A percentile compares a stretch with the other conserved stretches of the same genome.
phyloP scores from a whole-genome alignment of 2,888 invertebrate genomes.

The Liopterus haemorrhoidalis region DNA sequence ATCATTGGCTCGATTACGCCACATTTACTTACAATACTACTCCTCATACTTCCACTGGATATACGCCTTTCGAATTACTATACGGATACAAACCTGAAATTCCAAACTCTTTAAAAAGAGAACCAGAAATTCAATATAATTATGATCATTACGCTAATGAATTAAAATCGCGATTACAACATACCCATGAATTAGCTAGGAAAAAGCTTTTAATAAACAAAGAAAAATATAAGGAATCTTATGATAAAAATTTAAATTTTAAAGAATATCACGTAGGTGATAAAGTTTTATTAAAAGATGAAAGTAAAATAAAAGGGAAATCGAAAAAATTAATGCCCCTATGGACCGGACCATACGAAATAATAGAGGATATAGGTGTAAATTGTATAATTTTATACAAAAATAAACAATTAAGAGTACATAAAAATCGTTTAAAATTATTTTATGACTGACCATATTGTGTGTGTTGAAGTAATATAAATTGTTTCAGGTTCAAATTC shows the following conservation, averaged over 20 bases:
- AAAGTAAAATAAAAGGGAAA: background rate
- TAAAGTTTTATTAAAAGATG: conserved; percentile 3
- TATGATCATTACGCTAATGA: conserved; percentile 27
- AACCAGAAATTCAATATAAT: conserved; percentile 30
- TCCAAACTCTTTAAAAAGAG: conserved; percentile 27
- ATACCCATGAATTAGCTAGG: conserved; percentile 28
- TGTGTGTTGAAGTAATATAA: no score
- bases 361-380: no score
- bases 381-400: no score
- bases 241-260: conserved; percentile 5
- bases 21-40: conserved; percentile 34
- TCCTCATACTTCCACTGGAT: conserved; percentile 32
- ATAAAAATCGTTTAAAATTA: no score
- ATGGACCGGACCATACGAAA: conserved; percentile 1
- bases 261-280: conserved; percentile 3
- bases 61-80: conserved; percentile 32
- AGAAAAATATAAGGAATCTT: conserved; percentile 25
- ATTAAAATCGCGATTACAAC: conserved; percentile 26
- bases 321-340: conserved; percentile 2
- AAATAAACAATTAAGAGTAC: no score
- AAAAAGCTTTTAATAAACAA: conserved; percentile 28
- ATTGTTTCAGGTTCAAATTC: no score
- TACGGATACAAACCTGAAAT: conserved; percentile 28
- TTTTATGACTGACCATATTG: no score
- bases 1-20: conserved; percentile 33